Conservation (phyloP, 2,797 vertebrate species). For the Oryzias dopingdopingensis region DNA sequence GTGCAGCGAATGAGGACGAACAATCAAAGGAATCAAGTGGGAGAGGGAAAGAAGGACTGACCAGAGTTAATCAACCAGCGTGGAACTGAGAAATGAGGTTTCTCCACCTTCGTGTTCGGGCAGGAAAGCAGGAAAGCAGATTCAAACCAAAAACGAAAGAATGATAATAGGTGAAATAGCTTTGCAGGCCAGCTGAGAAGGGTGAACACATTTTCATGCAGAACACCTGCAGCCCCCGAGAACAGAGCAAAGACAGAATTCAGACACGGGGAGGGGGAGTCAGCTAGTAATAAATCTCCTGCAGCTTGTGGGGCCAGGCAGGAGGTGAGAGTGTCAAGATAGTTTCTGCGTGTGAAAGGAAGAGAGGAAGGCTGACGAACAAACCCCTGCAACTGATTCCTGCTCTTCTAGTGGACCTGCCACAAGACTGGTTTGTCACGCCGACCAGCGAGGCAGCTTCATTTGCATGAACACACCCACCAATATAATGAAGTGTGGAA, state of each 20-base stretch:
- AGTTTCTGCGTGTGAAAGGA: conserved; percentile 59
- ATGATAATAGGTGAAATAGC: conserved; percentile 36
- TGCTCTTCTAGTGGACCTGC: conserved; percentile 48
- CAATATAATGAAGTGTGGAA: conserved; percentile 8
- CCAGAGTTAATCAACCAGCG: neutral
- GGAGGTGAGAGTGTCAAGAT: conserved; percentile 62
- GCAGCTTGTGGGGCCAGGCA: conserved; percentile 61
- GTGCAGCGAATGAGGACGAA: conserved; percentile 38
- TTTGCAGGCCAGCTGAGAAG: conserved; percentile 42
- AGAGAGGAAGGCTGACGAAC: conserved; percentile 44
- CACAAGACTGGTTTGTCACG: conserved; percentile 40
- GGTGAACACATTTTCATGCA: conserved; percentile 64
- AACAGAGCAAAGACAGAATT: conserved; percentile 32
- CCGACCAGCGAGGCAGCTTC: conserved; percentile 35
- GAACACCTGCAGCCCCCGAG: conserved; percentile 57
- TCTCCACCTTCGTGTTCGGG: conserved; percentile 27
- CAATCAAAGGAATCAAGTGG: conserved; percentile 21
- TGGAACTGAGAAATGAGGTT: conserved; percentile 10
- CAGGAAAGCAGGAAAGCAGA: conserved; percentile 23
- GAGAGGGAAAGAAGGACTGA: neutral
- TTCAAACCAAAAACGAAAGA: conserved; percentile 40
- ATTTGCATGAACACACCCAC: conserved; percentile 47
- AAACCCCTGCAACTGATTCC: conserved; percentile 52
- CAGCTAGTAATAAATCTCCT: conserved; percentile 69
- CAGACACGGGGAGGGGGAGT: conserved; percentile 24